A percentile compares a stretch with the other conserved stretches of the same genome.
Evolutionary conservation across 2,797 vertebrate species (phyloP).

Genomic region (Limnodromus scolopaceus): DNA sequence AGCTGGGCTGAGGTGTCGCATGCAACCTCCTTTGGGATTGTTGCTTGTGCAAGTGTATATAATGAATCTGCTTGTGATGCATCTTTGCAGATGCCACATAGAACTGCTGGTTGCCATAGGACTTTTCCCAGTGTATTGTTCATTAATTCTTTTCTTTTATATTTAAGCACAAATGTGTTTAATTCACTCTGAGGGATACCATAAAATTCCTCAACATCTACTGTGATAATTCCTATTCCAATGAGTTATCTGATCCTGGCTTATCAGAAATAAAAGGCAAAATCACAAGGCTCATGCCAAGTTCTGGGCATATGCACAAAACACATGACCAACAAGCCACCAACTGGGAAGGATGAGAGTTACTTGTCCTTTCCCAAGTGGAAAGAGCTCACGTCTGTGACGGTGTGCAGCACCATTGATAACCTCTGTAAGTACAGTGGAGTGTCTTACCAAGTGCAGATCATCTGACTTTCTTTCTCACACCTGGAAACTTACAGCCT

Average conservation of each 20-base stretch:
- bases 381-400: rapidly evolving
- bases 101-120: not conserved
- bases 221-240: not conserved
- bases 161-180: not conserved
- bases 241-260: not conserved
- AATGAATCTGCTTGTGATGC: not conserved
- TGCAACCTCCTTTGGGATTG: rapidly evolving
- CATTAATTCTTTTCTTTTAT: not conserved
- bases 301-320: not conserved
- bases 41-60: rapidly evolving
- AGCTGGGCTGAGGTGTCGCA: not conserved
- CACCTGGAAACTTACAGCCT: not conserved
- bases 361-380: not conserved
- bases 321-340: not conserved
- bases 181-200: not conserved
- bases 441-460: not conserved
- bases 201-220: not conserved
- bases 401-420: not conserved
- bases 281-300: not conserved
- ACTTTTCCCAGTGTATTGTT: not conserved
- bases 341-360: not conserved
- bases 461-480: not conserved
- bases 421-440: not conserved
- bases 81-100: not conserved
- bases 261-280: not conserved